Conservation (phyloP, 2,113 vertebrate genomes). For the Sclerurus mexicanus region DNA sequence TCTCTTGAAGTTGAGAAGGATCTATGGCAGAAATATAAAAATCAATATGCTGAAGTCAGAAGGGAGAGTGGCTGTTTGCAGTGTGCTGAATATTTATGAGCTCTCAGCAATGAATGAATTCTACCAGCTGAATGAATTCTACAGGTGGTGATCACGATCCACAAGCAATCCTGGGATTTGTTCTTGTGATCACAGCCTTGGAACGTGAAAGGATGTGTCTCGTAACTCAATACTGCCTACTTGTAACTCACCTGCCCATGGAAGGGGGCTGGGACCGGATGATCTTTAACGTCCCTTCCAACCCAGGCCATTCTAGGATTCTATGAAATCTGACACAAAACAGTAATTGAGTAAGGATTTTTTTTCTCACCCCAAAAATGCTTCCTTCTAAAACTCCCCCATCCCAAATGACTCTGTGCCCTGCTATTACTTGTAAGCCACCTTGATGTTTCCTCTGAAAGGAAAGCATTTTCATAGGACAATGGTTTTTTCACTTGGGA, state of each 20-base stretch:
- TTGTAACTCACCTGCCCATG: neutral
- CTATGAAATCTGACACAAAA: neutral
- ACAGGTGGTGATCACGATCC: neutral
- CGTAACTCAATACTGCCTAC: neutral
- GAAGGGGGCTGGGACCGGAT: neutral
- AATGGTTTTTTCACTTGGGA: neutral
- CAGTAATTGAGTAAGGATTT: neutral
- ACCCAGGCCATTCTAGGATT: neutral
- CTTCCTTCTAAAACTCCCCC: neutral
- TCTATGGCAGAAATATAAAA: neutral
- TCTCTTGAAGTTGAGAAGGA: neutral
- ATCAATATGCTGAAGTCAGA: neutral
- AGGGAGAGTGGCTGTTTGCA: neutral
- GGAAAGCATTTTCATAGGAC: neutral
- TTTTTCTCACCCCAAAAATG: fast-evolving
- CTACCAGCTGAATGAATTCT: neutral
- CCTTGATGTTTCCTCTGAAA: neutral
- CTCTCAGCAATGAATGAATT: neutral
- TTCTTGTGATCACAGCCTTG: neutral
- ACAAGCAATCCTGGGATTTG: neutral
- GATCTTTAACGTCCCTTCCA: neutral
- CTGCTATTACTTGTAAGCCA: neutral
- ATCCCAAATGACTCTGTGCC: neutral
- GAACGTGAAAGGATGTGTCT: neutral
- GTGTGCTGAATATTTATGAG: neutral